phyloP scores from a whole-genome alignment of 2,797 vertebrate genomes.

The Lutjanus campechanus region DNA sequence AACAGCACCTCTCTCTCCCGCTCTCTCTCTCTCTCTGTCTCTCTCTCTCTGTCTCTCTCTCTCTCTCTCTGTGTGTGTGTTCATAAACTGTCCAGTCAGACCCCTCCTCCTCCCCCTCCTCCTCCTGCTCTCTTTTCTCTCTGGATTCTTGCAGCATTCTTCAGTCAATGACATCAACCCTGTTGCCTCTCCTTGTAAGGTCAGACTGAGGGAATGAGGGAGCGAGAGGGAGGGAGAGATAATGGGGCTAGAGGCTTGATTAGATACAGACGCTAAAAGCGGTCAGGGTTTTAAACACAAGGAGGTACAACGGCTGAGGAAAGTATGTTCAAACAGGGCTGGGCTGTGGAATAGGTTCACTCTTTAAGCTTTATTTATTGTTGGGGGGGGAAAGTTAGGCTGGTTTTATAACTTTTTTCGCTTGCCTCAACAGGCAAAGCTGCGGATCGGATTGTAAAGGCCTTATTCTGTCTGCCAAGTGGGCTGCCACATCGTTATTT shows the following conservation, averaged over 20 bases:
- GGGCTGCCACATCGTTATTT: slow-evolving; percentile 42
- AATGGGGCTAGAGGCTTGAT: slow-evolving; percentile 84
- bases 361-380: slow-evolving; percentile 35
- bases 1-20: slow-evolving; percentile 73
- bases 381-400: not conserved
- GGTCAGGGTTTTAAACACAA: slow-evolving; percentile 60
- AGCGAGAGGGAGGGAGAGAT: slow-evolving; percentile 80
- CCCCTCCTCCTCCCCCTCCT: slow-evolving; percentile 66
- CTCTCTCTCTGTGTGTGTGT: slow-evolving; percentile 45
- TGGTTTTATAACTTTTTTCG: slow-evolving; percentile 25
- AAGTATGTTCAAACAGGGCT: slow-evolving; percentile 26
- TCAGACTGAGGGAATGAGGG: slow-evolving; percentile 83
- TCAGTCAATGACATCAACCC: slow-evolving; percentile 90
- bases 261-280: slow-evolving; percentile 82
- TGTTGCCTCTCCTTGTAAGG: slow-evolving; percentile 90
- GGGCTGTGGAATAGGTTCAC: slow-evolving; percentile 15
- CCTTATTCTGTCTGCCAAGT: slow-evolving; percentile 40
- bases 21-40: slow-evolving; percentile 49
- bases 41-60: slow-evolving; percentile 51
- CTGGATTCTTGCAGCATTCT: slow-evolving; percentile 90
- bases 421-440: slow-evolving; percentile 55
- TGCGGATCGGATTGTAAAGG: slow-evolving; percentile 57
- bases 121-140: slow-evolving; percentile 64
- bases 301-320: slow-evolving; percentile 45
- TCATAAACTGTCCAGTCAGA: slow-evolving; percentile 70